Base-by-base conservation (phyloP, 2,797 vertebrate genomes). In the Clamator glandarius region DNA sequence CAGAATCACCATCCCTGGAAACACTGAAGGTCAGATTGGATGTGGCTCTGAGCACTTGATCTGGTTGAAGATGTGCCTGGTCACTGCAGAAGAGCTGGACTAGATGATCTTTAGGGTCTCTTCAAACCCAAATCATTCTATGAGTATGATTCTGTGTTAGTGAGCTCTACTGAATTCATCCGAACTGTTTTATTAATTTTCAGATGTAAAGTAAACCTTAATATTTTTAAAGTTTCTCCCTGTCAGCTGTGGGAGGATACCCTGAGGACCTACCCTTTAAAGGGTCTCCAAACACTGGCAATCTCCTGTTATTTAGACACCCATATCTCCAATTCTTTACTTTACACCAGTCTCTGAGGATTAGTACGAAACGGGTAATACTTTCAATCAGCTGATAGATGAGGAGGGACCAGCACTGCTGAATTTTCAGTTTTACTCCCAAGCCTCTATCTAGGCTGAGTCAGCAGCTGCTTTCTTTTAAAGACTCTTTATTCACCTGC, bases 401-500 rank as follows among this genome's bases (percentile, higher is more conserved):
- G 91, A 96, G 64, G 78, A 96, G 61, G 63, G 31, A 80, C 63
- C 75, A 57, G 36, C 10, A 33, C 19, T 90, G 94, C 84, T 75
- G 89, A 96, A 88, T 94, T 95, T 95, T 95, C 92, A 84, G 64
- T 94, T 97, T 97, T 96, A 90, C 36, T 96, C 75, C 55, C 74
- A 54, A 95, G 72, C 36, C 82, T 96, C 70, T 89, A 44, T 76
- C 79, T 68, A 76, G 64, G 59, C 89, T 90, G 90, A 96, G 73
- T 95, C 89, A 96, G 83, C 77, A 79, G 59, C 44, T 95, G 80
- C 86, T 97, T 97, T 95, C 92, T 92, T 97, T 98, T 96, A 87
- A 96, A 97, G 36, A 73, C 63, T 90, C 62, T 92, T 93, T 96
- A 90, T 86, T 96, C 89, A 96, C 81, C 78, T 78, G 73, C 74